Evolutionary conservation across 2,113 vertebrate species (phyloP), one percentile per base, ranked within the genome.

Genomic region (Struthio camelus): DNA sequence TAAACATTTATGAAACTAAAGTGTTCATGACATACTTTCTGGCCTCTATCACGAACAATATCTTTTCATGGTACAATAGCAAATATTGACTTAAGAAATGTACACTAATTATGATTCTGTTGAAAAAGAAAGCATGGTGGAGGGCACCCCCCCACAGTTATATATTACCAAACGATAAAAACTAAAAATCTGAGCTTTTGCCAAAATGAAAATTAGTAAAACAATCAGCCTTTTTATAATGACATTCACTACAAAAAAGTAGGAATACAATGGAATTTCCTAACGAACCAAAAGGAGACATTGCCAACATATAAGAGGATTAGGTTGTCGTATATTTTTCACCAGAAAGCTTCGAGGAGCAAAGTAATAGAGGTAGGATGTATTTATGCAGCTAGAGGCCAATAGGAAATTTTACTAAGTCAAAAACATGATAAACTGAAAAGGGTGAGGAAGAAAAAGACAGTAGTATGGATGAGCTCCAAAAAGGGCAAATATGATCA

Each of bases 381-480:
- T 24, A n/a, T n/a, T 53, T 28, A 30, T 1, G 2, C 44, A 80
- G 36, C 38, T 80, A 65, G 6, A 70, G 10, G 70, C 27, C 58
- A 81, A 14, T 14, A 36, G 22, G 24, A 82, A 87, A 66, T 58
- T 61, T 28, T 22, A 36, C 4, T 53, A 89, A 62, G 6, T 11
- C 34, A 80, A 34, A 72, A 36, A 11, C 64, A 46, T 18, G 80
- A 59, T 17, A 59, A 76, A 48, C 11, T 27, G 9, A 53, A 89
- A 65, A 58, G 8, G 13, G 11, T 1, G 59, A 10, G 16, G 61
- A 40, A 70, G 22, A 80, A 54, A 84, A 38, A 44, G 11, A 53
- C 23, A 44, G 5, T 13, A 8, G 50, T 24, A 66, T 0, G 0
- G 28, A 61, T 2, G 42, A 69, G 28, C 9, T 75, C 2, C 1